Evolutionary conservation across 2,888 invertebrate genomes (phyloP).

Genomic region (Temnothorax ravouxi): DNA sequence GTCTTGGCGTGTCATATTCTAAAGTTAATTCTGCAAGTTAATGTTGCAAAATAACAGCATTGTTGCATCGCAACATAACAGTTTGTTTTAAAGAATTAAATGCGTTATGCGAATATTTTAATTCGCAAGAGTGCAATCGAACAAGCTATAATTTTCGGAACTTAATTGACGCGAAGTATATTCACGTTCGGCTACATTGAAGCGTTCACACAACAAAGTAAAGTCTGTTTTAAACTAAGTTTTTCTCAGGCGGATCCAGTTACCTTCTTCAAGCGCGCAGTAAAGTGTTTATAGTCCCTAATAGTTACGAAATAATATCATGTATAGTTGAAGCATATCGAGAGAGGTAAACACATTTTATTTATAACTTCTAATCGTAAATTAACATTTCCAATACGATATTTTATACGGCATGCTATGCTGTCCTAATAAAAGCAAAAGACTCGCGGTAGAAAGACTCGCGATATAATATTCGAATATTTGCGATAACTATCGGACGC

Average conservation of each 20-base stretch:
- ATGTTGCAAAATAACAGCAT: not conserved
- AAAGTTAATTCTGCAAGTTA: not conserved
- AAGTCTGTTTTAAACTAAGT: not conserved
- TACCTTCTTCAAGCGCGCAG: not conserved
- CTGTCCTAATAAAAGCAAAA: not conserved
- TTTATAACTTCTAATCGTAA: not conserved
- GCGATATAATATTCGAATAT: conserved; percentile 4
- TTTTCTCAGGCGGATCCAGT: not conserved
- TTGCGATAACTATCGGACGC: conserved; percentile 15
- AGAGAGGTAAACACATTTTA: not conserved
- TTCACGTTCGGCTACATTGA: not conserved
- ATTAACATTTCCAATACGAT: not conserved
- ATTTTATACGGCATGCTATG: not conserved
- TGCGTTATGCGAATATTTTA: not conserved
- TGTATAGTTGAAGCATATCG: not conserved
- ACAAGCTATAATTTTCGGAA: conserved; percentile 4
- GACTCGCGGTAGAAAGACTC: not conserved
- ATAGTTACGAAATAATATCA: conserved; percentile 14
- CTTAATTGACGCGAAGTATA: not conserved
- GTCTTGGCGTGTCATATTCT: not conserved
- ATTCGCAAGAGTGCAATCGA: not conserved
- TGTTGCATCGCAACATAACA: not conserved
- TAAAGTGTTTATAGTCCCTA: not conserved
- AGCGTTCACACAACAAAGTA: not conserved
- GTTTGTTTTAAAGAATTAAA: conserved; percentile 22